Evolutionary conservation across 2,113 vertebrate species (phyloP).

Genomic region (Gasterosteus nipponicus): DNA sequence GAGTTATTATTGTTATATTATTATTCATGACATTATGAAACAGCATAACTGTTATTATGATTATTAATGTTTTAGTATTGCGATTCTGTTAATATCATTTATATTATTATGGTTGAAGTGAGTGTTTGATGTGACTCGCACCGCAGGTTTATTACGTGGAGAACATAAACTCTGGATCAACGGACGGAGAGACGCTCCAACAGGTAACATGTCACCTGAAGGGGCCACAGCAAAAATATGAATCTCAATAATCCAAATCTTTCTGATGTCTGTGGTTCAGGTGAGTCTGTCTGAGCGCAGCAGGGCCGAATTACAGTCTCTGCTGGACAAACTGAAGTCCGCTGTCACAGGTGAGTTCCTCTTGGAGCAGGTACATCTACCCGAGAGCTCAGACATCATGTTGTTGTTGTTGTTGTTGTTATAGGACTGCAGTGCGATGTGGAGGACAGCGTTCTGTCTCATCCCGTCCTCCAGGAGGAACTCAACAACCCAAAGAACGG

Average conservation of each 20-base stretch:
- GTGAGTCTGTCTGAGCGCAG: constrained; percentile 84
- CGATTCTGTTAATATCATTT: not conserved
- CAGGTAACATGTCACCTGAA: constrained; percentile 34
- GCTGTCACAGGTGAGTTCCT: constrained; percentile 81
- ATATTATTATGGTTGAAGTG: not conserved
- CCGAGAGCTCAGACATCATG: not conserved
- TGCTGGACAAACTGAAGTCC: constrained; percentile 85
- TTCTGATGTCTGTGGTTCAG: constrained; percentile 62
- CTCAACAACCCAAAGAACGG: constrained; percentile 92
- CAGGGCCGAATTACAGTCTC: constrained; percentile 81
- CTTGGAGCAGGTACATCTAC: no score
- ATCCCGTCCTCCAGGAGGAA: constrained; percentile 84
- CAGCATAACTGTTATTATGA: not conserved
- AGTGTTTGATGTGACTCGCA: not conserved
- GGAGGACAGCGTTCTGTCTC: constrained; percentile 83
- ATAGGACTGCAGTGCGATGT: constrained; percentile 75
- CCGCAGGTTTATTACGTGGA: constrained; percentile 89
- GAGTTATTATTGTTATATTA: constrained; percentile 32
- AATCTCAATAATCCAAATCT: not conserved
- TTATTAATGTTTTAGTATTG: not conserved
- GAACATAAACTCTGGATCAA: constrained; percentile 89
- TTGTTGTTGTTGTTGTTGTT: not conserved
- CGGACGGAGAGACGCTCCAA: constrained; percentile 51
- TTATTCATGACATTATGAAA: not conserved
- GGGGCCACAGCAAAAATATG: not conserved